Evolutionary conservation across 2,888 invertebrate genomes (phyloP).

Genomic region (Folsomia manolachei): DNA sequence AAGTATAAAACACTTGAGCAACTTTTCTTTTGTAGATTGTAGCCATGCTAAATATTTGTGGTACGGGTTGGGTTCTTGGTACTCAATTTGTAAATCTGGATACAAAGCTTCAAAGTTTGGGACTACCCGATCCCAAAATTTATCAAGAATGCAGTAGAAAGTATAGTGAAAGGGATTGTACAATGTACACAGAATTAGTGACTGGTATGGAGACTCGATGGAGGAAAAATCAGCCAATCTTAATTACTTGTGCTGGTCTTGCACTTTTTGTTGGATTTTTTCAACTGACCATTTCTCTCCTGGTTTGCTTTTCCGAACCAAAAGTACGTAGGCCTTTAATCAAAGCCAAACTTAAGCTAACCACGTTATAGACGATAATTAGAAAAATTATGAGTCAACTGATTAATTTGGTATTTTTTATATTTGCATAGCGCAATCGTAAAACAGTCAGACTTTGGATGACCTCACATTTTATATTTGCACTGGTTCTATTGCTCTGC

Average conservation of each 20-base stretch:
- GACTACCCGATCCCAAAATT: background rate
- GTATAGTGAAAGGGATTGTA: slow-evolving; percentile 1
- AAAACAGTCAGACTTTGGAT: slow-evolving; percentile 23
- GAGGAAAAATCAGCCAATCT: slow-evolving; percentile 24
- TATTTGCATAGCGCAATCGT: slow-evolving; percentile 12
- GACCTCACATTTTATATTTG: slow-evolving; percentile 24
- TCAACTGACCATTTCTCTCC: slow-evolving; percentile 20
- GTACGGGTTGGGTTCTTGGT: slow-evolving; percentile 19
- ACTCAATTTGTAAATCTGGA: slow-evolving; percentile 10
- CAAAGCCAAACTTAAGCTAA: no score
- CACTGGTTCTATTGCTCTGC: slow-evolving; percentile 23
- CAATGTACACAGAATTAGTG: background rate
- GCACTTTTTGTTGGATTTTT: slow-evolving; percentile 18
- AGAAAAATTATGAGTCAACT: background rate
- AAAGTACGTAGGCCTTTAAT: no score
- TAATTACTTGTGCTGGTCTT: slow-evolving; percentile 21
- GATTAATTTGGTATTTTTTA: background rate
- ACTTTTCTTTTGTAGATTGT: background rate
- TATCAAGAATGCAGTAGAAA: background rate
- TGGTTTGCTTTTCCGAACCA: slow-evolving; percentile 10
- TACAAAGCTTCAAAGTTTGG: background rate
- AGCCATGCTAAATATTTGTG: background rate
- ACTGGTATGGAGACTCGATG: slow-evolving; percentile 8
- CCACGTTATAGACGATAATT: slow-evolving; percentile 1
- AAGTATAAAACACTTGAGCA: no score